These are phyloP conservation scores for Cottoperca gobio DNA, from an alignment of 2,797 vertebrate species.

Conservation along the genomic window DNA sequence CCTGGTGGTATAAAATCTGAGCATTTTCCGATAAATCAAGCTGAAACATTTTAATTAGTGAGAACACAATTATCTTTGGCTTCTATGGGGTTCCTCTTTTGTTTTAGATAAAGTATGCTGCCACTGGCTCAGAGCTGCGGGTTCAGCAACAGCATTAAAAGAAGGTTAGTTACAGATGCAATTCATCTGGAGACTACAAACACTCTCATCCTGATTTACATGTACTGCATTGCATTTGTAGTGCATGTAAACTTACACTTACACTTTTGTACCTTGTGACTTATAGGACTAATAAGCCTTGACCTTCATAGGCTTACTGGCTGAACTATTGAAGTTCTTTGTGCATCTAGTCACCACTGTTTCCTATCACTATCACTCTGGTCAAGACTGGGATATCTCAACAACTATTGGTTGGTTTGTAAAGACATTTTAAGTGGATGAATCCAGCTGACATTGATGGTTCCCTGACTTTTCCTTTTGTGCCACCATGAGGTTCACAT, in stretches of 20 bases:
- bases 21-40: slow-evolving; percentile 54
- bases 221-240: not conserved
- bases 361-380: not conserved
- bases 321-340: not conserved
- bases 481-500: no score
- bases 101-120: slow-evolving; percentile 34
- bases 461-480: no score
- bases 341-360: not conserved
- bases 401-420: not conserved
- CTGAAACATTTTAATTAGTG: slow-evolving; percentile 61
- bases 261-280: not conserved
- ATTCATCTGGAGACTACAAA: slow-evolving; percentile 9
- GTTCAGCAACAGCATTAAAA: slow-evolving; percentile 16
- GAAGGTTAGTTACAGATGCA: slow-evolving; percentile 23
- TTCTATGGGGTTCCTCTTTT: slow-evolving; percentile 41
- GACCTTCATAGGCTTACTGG: not conserved
- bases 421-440: no score
- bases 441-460: no score
- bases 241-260: not conserved
- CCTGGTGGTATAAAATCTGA: slow-evolving; percentile 20
- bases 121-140: not conserved
- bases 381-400: not conserved
- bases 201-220: not conserved
- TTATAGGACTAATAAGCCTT: not conserved
- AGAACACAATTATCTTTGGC: slow-evolving; percentile 47